Percentiles rank a stretch among this genome's conserved stretches.
Evolutionary conservation across 2,113 vertebrate species (phyloP).

Genomic region (Elephantulus edwardii): DNA sequence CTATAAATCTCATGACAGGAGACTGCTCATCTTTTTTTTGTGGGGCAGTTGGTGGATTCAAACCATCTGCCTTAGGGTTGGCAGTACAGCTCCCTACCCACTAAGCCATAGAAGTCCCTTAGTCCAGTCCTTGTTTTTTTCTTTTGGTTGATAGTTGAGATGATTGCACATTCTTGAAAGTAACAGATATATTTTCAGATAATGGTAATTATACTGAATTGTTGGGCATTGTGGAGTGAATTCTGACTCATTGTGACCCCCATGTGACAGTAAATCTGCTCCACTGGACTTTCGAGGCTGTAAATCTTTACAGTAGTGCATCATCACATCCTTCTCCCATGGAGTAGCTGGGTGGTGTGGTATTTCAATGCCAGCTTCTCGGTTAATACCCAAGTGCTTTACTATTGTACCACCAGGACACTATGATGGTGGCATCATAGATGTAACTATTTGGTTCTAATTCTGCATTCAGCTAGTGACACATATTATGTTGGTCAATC

Average conservation of each 20-base stretch:
- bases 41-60: no score
- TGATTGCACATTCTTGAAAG: neutral
- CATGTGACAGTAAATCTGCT: neutral
- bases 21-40: no score
- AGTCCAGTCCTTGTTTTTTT: accelerated
- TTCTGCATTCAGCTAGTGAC: neutral
- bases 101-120: no score
- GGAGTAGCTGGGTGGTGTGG: neutral
- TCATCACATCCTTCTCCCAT: neutral
- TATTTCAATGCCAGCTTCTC: neutral
- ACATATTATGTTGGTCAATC: neutral
- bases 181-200: neutral
- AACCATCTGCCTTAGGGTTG: no score
- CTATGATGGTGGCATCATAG: neutral
- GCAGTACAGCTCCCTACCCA: no score
- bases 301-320: neutral
- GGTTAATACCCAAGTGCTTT: neutral
- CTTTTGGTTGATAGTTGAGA: neutral
- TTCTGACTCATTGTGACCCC: neutral
- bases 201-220: neutral
- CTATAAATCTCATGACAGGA: no score
- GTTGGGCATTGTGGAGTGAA: neutral
- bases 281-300: neutral
- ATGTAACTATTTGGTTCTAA: neutral
- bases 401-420: neutral